phyloP scores from a whole-genome alignment of 2,888 invertebrate species.

The Apotomis capreana region DNA sequence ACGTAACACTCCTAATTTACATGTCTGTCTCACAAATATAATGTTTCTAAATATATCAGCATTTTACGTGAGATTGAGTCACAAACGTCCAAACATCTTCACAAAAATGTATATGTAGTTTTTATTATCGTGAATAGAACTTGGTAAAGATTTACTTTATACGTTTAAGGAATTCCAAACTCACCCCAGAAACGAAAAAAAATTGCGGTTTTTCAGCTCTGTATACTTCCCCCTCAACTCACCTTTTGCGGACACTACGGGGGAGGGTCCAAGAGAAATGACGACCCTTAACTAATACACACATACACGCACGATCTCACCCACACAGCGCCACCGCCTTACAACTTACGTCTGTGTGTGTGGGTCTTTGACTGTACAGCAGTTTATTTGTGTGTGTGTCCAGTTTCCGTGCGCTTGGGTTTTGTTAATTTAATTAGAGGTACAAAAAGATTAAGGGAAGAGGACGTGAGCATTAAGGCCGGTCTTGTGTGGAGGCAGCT shows the following conservation, averaged over 20 bases:
- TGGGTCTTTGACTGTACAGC: conserved; percentile 53
- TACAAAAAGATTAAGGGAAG: conserved; percentile 82
- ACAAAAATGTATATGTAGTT: too few species aligned
- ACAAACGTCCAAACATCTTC: too few species aligned
- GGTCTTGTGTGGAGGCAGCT: conserved; percentile 54
- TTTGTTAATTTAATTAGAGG: conserved; percentile 84
- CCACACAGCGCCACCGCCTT: conserved; percentile 57
- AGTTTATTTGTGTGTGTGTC: conserved; percentile 68
- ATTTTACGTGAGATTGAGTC: too few species aligned
- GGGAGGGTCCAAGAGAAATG: conserved; percentile 84
- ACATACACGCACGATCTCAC: conserved; percentile 72
- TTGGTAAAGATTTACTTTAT: too few species aligned
- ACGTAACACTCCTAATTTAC: too few species aligned
- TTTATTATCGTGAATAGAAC: too few species aligned
- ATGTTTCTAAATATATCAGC: too few species aligned
- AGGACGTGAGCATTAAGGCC: conserved; percentile 78
- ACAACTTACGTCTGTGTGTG: conserved; percentile 50
- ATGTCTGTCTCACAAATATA: too few species aligned
- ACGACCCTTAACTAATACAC: conserved; percentile 84
- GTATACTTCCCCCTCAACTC: conserved; percentile 72
- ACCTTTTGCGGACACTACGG: conserved; percentile 84
- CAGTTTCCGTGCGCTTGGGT: conserved; percentile 81
- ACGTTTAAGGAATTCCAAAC: too few species aligned
- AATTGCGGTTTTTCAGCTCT: conserved; percentile 55
- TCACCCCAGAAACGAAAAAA: neutral